Conservation (phyloP, 1,140 invertebrate species). For the Ptiloglossa arizonensis region DNA sequence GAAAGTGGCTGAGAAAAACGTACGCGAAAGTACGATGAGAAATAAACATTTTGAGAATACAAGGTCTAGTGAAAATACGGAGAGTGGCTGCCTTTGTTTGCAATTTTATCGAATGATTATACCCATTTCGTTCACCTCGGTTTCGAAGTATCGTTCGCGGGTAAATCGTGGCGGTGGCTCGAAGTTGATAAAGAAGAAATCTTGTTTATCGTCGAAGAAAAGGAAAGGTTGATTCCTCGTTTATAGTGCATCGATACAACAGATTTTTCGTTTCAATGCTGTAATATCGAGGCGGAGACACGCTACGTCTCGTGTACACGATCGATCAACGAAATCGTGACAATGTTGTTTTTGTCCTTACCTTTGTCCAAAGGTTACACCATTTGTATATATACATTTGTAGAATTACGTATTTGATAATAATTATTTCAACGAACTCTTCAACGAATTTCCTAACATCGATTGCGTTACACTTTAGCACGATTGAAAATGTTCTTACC, state of each 20-base stretch:
- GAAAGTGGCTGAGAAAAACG: not conserved
- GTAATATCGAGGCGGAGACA: not conserved
- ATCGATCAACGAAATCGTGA: slow-evolving; percentile 1
- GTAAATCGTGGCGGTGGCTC: not conserved
- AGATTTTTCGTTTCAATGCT: not conserved
- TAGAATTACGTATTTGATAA: not conserved
- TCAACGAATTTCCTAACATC: not conserved
- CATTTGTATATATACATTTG: slow-evolving; percentile 5
- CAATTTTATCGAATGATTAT: slow-evolving; percentile 57
- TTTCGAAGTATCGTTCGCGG: slow-evolving; percentile 19
- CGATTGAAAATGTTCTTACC: not conserved
- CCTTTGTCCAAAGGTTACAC: not conserved
- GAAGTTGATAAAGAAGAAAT: slow-evolving; percentile 32
- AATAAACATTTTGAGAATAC: not conserved
- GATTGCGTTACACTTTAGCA: not conserved
- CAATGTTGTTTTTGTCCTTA: not conserved
- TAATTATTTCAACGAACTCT: not conserved
- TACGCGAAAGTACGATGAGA: not conserved
- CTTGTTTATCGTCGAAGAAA: slow-evolving; percentile 1
- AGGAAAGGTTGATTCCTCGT: slow-evolving; percentile 41
- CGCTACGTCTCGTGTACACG: slow-evolving; percentile 1
- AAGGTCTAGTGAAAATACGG: not conserved
- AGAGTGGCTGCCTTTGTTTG: slow-evolving; percentile 59
- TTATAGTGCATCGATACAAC: too few species aligned
- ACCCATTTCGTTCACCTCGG: not conserved